Base-by-base conservation (phyloP, 30 jellyfish, hydroid and myxozoan genomes). In the Catostylus mosaicus region DNA sequence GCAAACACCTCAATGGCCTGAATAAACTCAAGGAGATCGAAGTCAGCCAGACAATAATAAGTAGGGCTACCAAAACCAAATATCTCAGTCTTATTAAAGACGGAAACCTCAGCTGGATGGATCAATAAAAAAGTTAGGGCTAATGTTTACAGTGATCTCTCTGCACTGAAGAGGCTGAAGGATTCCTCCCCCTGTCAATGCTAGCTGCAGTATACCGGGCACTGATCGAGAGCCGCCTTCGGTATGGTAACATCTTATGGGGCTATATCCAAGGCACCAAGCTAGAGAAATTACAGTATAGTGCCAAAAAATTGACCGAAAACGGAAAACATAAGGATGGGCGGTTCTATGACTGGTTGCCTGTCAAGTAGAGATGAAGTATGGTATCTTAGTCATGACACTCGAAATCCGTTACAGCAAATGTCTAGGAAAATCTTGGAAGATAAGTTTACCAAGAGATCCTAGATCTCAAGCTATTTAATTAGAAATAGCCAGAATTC, bases 181-280 rank as follows among this genome's bases (percentile, higher is more conserved):
- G 69, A 59, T 61, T 30, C 19, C 67, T 59, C 68, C 78, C 78
- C 48, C 78, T 47, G 68, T 56, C 78, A 59, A 35, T 54, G 78
- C 78, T 36, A 61, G 52, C 88, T 30, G 68, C 88, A 56, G 88
- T 67, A 19, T 67, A 37, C 35, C 80, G 80, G 35, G 56, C 56
- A 43, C 56, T 8, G 56, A 43, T 43, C 56, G 56, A 16, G 56
- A 43, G 8, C 8, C 56, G 16, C 56, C 56, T 43, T 6, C 12
- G 61, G 40, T 30, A 63, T 20, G 9, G 76, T 22, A 63, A 30
- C 47, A 30, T 63, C 40, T 18, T 20, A 72, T 72, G 84, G 84
- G 84, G 84, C 30, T 72, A 70, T 31, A 72, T 72, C 84, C 46
- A 69, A 32, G 84, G 46, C 24, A 72, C 70, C 43, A 75, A 75